Evolutionary conservation across 2,888 invertebrate species (phyloP).

Genomic region (Gymnosoma rotundatum): DNA sequence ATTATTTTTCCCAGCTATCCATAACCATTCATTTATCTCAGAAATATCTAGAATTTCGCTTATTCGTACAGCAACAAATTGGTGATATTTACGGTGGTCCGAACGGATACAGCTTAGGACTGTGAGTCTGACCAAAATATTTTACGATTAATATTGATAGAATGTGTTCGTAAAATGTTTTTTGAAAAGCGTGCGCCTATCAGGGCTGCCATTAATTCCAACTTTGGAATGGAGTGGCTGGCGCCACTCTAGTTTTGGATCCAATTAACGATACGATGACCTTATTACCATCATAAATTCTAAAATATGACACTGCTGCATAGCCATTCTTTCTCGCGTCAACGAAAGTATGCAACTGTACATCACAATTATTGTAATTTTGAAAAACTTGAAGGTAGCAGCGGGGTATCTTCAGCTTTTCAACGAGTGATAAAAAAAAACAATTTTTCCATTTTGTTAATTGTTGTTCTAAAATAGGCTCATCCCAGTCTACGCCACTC

Average conservation of each 20-base stretch:
- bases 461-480: too few relatives aligned
- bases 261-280: slow-evolving; percentile 32
- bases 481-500: too few relatives aligned
- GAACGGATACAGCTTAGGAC: slow-evolving; percentile 34
- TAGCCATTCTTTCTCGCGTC: slow-evolving; percentile 67
- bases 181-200: slow-evolving; percentile 62
- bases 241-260: slow-evolving; percentile 58
- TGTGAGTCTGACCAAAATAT: slow-evolving; percentile 44
- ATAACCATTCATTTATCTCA: not conserved
- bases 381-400: slow-evolving; percentile 25
- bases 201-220: slow-evolving; percentile 62
- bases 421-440: slow-evolving; percentile 59
- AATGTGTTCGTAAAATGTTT: not conserved
- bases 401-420: slow-evolving; percentile 45
- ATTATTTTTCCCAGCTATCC: not conserved
- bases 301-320: slow-evolving; percentile 44
- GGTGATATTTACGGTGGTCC: slow-evolving; percentile 47
- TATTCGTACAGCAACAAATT: slow-evolving; percentile 36
- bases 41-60: slow-evolving; percentile 4
- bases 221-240: slow-evolving; percentile 54
- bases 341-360: slow-evolving; percentile 45
- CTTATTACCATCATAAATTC: slow-evolving; percentile 13
- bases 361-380: slow-evolving; percentile 40
- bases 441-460: too few relatives aligned
- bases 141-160: slow-evolving; percentile 11